These are phyloP conservation scores for Tachyglossus aculeatus DNA, from an alignment of 2,797 vertebrate species.

Conservation along the genomic window DNA sequence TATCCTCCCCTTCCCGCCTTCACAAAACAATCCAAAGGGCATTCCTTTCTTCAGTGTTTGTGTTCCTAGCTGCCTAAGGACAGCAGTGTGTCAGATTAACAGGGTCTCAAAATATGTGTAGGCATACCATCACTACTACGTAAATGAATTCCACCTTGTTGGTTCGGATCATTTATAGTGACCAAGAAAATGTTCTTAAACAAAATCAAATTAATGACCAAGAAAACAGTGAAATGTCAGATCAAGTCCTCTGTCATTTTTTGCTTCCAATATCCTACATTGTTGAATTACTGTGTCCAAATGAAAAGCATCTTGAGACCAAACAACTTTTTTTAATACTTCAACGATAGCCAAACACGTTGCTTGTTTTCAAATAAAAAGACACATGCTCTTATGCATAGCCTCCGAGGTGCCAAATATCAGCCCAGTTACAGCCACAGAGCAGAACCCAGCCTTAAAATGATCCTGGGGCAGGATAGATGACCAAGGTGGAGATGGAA, in stretches of 20 bases:
- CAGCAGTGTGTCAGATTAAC: background rate
- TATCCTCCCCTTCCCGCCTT: background rate
- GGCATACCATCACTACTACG: background rate
- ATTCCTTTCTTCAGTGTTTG: background rate
- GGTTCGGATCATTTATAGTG: background rate
- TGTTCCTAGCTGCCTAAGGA: background rate
- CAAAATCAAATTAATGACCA: constrained; percentile 26
- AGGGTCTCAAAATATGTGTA: background rate
- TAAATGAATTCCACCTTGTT: background rate
- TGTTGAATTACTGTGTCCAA: background rate
- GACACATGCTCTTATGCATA: background rate
- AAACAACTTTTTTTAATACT: background rate
- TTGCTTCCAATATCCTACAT: background rate
- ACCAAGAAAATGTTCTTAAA: constrained; percentile 10
- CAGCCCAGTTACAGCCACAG: background rate
- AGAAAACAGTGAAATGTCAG: background rate
- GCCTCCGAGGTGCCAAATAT: background rate
- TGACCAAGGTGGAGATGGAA: background rate
- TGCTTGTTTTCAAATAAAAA: constrained; percentile 19
- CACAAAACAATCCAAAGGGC: background rate
- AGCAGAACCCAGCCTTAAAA: background rate
- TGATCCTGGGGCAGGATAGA: background rate
- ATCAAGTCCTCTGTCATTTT: background rate
- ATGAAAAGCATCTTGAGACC: background rate
- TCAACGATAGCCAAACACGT: background rate